Conservation (phyloP, 2,888 invertebrate species). For the Rapana venosa region DNA sequence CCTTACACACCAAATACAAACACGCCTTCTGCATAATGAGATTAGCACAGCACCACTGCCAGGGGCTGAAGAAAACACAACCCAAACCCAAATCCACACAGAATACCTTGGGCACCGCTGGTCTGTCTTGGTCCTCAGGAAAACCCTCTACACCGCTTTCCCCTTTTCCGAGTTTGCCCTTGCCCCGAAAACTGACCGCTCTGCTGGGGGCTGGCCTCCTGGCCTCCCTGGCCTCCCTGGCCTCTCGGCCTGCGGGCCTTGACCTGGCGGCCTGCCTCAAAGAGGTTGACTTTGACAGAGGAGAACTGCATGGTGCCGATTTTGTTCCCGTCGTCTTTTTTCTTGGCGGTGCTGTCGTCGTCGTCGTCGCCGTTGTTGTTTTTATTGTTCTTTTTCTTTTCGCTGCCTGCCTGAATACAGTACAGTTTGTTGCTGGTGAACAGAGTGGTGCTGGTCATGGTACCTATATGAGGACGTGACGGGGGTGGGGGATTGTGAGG, state of each 20-base stretch:
- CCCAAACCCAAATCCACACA: not conserved
- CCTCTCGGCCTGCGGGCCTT: not conserved
- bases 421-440: too few relatives aligned
- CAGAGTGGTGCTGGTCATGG: too few relatives aligned
- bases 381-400: too few relatives aligned
- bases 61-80: too few relatives aligned
- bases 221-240: not conserved
- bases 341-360: not conserved
- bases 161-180: not conserved
- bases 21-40: not conserved
- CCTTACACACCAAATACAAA: not conserved
- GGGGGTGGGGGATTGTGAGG: too few relatives aligned
- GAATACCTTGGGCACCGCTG: not conserved
- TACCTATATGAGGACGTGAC: too few relatives aligned
- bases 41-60: not conserved
- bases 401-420: too few relatives aligned
- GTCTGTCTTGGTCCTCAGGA: not conserved
- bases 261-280: slow-evolving; percentile 31
- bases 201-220: not conserved
- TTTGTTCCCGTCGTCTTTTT: slow-evolving; percentile 23
- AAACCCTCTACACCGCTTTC: not conserved
- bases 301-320: slow-evolving; percentile 43
- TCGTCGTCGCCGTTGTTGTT: not conserved
- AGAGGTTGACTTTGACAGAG: slow-evolving; percentile 43
- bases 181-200: not conserved